These are phyloP conservation scores for Cyrtorhinus lividipennis DNA, from an alignment of 1,140 invertebrate genomes.

Conservation along the genomic window DNA sequence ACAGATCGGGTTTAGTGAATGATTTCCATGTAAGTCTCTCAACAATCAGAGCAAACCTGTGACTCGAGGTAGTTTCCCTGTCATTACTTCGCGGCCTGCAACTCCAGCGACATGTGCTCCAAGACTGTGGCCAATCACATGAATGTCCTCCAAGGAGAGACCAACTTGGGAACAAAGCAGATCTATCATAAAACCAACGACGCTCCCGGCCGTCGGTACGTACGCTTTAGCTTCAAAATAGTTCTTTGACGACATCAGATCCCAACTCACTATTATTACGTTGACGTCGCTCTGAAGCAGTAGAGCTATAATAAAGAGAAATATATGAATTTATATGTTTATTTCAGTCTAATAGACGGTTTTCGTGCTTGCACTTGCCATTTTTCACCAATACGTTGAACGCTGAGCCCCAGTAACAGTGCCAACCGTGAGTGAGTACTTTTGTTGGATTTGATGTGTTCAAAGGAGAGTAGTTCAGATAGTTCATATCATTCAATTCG, in stretches of 20 bases:
- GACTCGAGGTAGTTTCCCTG: conserved; percentile 14
- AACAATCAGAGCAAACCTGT: conserved; percentile 11
- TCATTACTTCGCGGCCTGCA: conserved; percentile 30
- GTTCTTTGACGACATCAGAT: conserved; percentile 28
- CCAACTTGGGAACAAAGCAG: conserved; percentile 36
- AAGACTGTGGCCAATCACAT: conserved; percentile 49
- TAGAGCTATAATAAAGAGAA: conserved; percentile 24
- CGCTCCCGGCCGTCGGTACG: conserved; percentile 41
- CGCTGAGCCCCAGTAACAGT: neutral
- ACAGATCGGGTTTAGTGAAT: neutral
- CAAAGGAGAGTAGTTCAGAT: neutral
- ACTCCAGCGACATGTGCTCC: conserved; percentile 50
- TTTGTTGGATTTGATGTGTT: neutral
- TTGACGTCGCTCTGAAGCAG: conserved; percentile 34
- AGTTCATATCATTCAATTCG: neutral
- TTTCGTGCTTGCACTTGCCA: neutral
- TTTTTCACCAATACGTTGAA: conserved; percentile 3
- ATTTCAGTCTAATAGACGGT: neutral
- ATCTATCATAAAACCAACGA: conserved; percentile 43
- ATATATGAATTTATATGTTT: neutral
- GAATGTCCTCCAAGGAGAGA: conserved; percentile 34
- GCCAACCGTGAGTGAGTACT: conserved; percentile 6
- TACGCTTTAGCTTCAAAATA: conserved; percentile 37
- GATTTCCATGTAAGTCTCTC: neutral
- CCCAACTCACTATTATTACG: conserved; percentile 42